These are phyloP conservation scores for Drosophila sp. DNA, from an alignment of 1,140 invertebrate species.

Conservation along the genomic window DNA sequence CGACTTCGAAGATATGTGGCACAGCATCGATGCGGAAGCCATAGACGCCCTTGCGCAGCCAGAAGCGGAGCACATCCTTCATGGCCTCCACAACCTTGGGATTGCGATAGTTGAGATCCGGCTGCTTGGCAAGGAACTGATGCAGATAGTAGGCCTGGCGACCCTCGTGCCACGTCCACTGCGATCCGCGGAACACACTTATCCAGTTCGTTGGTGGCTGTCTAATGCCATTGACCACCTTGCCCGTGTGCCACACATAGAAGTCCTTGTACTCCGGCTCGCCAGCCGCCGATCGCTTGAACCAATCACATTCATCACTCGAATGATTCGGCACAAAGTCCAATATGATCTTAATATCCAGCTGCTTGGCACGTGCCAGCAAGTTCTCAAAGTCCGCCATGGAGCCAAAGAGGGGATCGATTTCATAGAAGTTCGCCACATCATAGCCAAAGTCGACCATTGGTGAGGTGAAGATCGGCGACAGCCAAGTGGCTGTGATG, in stretches of 20 bases:
- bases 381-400: slow-evolving; percentile 90
- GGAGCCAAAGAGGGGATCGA: slow-evolving; percentile 90
- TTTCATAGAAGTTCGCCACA: slow-evolving; percentile 87
- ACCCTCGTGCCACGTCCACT: slow-evolving; percentile 89
- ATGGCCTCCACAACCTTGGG: slow-evolving; percentile 87
- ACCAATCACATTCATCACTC: slow-evolving; percentile 90
- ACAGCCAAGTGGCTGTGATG: slow-evolving; percentile 88
- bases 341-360: slow-evolving; percentile 90
- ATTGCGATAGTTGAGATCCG: slow-evolving; percentile 91
- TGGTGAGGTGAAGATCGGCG: slow-evolving; percentile 87
- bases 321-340: slow-evolving; percentile 95
- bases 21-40: slow-evolving; percentile 91
- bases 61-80: slow-evolving; percentile 89
- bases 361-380: slow-evolving; percentile 86
- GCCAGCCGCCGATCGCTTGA: slow-evolving; percentile 86
- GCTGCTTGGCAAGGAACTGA: slow-evolving; percentile 89
- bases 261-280: slow-evolving; percentile 88
- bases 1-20: slow-evolving; percentile 86
- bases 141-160: slow-evolving; percentile 91
- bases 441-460: slow-evolving; percentile 89
- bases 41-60: slow-evolving; percentile 90
- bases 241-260: slow-evolving; percentile 89
- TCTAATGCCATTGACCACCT: slow-evolving; percentile 83
- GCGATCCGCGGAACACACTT: slow-evolving; percentile 88
- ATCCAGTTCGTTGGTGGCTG: slow-evolving; percentile 89